A percentile compares a stretch with the other conserved stretches of the same genome.
phyloP scores from a whole-genome alignment of 2,113 vertebrate species.

The Ptyas mucosa region DNA sequence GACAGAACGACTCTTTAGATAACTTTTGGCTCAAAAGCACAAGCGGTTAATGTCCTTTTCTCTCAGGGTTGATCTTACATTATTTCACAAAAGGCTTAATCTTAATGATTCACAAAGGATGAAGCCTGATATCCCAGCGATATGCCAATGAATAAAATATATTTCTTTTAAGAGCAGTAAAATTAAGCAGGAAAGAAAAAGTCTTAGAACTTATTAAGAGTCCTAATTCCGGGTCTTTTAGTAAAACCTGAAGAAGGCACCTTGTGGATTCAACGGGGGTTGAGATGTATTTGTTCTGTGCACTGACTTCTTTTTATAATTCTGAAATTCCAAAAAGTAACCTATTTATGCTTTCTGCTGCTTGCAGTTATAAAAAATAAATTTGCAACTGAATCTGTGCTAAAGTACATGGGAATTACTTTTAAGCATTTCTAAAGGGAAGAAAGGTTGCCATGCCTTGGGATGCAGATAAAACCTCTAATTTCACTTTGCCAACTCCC shows the following conservation, averaged over 20 bases:
- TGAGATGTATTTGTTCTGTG: not conserved
- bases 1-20: constrained; percentile 19
- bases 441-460: not conserved
- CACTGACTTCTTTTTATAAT: constrained; percentile 6
- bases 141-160: constrained; percentile 33
- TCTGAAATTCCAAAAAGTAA: not conserved
- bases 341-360: not conserved
- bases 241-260: not conserved
- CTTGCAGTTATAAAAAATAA: not conserved
- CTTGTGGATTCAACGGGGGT: not conserved
- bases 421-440: not conserved
- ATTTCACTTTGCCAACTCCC: not conserved
- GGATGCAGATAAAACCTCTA: not conserved
- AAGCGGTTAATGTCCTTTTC: constrained; percentile 28
- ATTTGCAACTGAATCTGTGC: not conserved
- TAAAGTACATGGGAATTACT: not conserved
- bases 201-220: not conserved
- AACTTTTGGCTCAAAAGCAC: constrained; percentile 9
- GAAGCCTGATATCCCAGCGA: constrained; percentile 14
- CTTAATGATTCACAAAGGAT: constrained; percentile 31
- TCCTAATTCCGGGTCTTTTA: constrained; percentile 7
- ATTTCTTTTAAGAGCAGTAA: constrained; percentile 32
- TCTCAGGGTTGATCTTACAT: constrained; percentile 29
- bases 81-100: constrained; percentile 40
- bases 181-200: constrained; percentile 19